phyloP scores from a whole-genome alignment of 2,797 vertebrate genomes.

The Morelia viridis region DNA sequence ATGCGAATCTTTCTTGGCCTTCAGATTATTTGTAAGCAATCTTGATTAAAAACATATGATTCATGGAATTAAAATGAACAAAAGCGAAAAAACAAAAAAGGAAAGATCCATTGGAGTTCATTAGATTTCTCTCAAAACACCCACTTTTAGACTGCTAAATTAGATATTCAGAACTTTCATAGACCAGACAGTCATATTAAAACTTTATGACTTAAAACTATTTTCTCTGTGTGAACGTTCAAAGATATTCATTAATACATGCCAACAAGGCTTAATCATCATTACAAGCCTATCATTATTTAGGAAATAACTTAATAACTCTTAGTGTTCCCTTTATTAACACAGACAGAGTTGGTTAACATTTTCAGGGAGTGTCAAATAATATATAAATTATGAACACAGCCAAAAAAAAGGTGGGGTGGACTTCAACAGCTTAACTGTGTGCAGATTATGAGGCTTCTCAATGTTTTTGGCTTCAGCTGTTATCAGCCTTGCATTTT shows the following conservation, averaged over 20 bases:
- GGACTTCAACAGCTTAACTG: neutral
- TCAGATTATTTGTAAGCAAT: slow-evolving; percentile 34
- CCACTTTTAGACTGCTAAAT: neutral
- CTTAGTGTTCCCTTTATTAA: neutral
- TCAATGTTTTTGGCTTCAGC: too few species aligned
- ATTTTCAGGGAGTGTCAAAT: neutral
- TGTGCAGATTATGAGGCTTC: neutral
- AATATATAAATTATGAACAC: neutral
- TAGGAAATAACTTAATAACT: neutral
- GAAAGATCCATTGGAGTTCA: neutral
- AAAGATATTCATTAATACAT: slow-evolving; percentile 12
- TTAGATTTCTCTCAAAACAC: neutral
- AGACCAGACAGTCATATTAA: neutral
- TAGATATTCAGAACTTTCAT: neutral
- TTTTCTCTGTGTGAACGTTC: slow-evolving; percentile 20
- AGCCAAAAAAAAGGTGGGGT: neutral
- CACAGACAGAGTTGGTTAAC: slow-evolving; percentile 1
- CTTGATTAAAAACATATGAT: neutral
- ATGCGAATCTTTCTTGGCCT: slow-evolving; percentile 16
- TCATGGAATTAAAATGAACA: neutral
- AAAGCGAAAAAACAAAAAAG: neutral
- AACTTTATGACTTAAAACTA: neutral
- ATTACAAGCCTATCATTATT: slow-evolving; percentile 7
- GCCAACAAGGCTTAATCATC: neutral
- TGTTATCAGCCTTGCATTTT: too few species aligned